A percentile compares a stretch with the other conserved stretches of the same genome.
phyloP scores from a whole-genome alignment of 2,797 vertebrate genomes.

The Lutjanus argentimaculatus region DNA sequence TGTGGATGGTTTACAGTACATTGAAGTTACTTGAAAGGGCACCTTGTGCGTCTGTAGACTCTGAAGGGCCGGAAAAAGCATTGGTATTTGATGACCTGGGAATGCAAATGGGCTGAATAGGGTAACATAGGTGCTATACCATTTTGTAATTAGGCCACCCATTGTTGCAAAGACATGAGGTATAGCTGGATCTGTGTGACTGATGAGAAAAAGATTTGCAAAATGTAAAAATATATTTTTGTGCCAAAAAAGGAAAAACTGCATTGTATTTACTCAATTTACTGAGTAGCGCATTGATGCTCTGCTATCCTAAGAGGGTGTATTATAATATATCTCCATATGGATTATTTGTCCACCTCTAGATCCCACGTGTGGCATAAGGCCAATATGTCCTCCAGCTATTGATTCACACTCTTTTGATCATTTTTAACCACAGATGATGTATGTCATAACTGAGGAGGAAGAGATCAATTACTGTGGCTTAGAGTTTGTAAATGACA shows the following conservation, averaged over 20 bases:
- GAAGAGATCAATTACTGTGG: not conserved
- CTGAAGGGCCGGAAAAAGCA: too few relatives aligned
- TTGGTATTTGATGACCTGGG: too few relatives aligned
- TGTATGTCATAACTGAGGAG: conserved; percentile 14
- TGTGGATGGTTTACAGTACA: too few relatives aligned
- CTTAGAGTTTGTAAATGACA: not conserved
- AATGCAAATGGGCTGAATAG: too few relatives aligned
- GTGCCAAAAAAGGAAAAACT: not conserved
- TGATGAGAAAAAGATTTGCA: too few relatives aligned
- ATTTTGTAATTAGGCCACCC: too few relatives aligned
- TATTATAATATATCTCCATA: conserved; percentile 8
- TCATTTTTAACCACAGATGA: not conserved
- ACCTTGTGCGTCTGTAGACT: too few relatives aligned
- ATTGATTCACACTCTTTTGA: conserved; percentile 19
- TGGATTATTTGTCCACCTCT: conserved; percentile 10
- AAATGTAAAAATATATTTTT: not conserved
- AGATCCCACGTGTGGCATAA: not conserved
- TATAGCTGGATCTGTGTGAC: not conserved
- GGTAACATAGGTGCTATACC: too few relatives aligned
- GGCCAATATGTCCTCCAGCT: conserved; percentile 3
- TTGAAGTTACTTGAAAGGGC: too few relatives aligned
- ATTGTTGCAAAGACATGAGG: too few relatives aligned
- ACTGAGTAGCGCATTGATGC: not conserved
- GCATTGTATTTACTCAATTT: not conserved
- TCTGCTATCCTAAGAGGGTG: not conserved